phyloP scores from a whole-genome alignment of 2,113 vertebrate genomes.

The Pseudorhombus dupliciocellatus region DNA sequence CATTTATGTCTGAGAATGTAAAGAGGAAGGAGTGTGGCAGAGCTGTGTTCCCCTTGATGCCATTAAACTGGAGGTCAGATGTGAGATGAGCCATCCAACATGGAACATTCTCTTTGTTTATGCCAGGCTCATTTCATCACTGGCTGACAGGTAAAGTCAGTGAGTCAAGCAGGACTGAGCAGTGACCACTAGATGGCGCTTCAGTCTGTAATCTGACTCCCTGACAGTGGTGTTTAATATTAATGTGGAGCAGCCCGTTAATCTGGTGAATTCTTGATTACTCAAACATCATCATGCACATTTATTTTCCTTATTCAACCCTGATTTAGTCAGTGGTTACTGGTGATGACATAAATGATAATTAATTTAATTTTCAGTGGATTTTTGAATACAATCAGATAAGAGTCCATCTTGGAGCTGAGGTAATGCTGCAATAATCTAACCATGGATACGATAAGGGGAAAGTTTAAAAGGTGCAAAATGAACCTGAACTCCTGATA shows the following conservation, averaged over 20 bases:
- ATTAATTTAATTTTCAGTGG: too few relatives aligned
- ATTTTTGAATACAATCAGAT: too few relatives aligned
- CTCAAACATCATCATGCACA: neutral
- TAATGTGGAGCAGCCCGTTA: neutral
- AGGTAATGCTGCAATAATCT: neutral
- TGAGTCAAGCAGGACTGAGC: conserved; percentile 3
- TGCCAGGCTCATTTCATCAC: conserved; percentile 45
- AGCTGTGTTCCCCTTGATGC: neutral
- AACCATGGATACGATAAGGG: neutral
- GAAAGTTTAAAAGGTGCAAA: too few relatives aligned
- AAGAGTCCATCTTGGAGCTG: neutral
- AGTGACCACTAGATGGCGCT: conserved; percentile 45
- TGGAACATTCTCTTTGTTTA: conserved; percentile 50
- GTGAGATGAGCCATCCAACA: conserved; percentile 27
- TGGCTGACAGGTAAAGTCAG: conserved; percentile 45
- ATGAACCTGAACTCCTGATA: too few relatives aligned
- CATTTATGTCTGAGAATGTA: too few relatives aligned
- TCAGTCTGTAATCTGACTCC: neutral
- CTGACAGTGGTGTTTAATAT: neutral
- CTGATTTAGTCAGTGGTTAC: too few relatives aligned
- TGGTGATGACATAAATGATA: too few relatives aligned
- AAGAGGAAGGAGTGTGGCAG: too few relatives aligned
- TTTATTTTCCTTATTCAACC: too few relatives aligned
- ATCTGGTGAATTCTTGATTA: neutral
- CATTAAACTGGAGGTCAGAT: conserved; percentile 51